Evolutionary conservation across 2,113 vertebrate species (phyloP), one percentile per base, ranked within the genome.

Genomic region (Rhinolophus ferrumequinum): DNA sequence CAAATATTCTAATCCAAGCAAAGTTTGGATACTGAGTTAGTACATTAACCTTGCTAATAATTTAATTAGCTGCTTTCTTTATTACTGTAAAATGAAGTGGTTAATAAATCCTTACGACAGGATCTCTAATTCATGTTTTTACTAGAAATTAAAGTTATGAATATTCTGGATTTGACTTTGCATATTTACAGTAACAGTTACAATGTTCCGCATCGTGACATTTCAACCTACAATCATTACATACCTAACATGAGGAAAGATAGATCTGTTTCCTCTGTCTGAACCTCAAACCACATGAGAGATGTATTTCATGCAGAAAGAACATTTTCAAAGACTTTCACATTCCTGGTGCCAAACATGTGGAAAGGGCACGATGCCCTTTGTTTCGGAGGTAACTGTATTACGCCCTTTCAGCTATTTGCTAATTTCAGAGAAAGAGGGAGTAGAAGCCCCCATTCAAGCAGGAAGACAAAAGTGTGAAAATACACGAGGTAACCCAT

Each of bases 301-400:
- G 41, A 54, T 92, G 60, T 97, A 90, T 93, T 85, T 96, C 90
- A 95, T 44, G 81, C 11, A 85, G 56, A 96, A 92, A 94, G 90
- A 84, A 82, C 18, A 50, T 88, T 95, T 96, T 92, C 66, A 97
- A 90, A 92, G 81, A 90, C 84, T 90, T 92, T 88, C 72, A 90
- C 90, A 88, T 79, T 94, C 76, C 80, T 97, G 72, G 62, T 86
- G 80, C 26, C 85, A 93, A 95, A 92, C 9, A 64, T 3, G 66
- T 64, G 52, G 88, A 96, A 97, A 97, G 97, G 93, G 67, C 79
- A 93, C 47, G 14, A 3, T 93, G 89, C 69, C 91, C 77, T 97
- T 93, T 86, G 77, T 90, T 95, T 90, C 28, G 35, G 47, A 69
- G 52, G 86, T 35, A 33, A 41, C 4, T 33, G 33, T 24, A 35